A percentile compares a stretch with the other conserved stretches of the same genome.
phyloP scores from a whole-genome alignment of 2,797 vertebrate species.

The Trachops cirrhosus region DNA sequence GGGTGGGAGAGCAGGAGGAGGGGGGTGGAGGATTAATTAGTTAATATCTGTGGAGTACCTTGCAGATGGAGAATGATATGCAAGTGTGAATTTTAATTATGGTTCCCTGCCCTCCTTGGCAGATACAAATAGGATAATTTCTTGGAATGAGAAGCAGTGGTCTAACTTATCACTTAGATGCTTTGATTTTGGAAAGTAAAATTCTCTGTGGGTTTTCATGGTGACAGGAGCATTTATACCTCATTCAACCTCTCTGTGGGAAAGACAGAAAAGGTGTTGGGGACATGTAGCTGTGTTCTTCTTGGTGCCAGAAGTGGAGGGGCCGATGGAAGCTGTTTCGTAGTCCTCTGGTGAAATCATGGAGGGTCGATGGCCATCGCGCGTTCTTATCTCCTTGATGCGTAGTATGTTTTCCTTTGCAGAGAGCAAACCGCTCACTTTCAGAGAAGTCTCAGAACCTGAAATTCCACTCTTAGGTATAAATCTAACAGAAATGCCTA shows the following conservation, averaged over 20 bases:
- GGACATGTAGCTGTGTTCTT: neutral
- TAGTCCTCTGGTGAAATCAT: neutral
- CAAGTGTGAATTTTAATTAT: slow-evolving; percentile 55
- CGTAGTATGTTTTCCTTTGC: neutral
- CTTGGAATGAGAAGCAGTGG: neutral
- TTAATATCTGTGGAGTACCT: slow-evolving; percentile 47
- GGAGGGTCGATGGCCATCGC: neutral
- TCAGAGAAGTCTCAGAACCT: neutral
- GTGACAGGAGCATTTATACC: neutral
- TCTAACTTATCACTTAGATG: neutral
- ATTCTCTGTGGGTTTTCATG: neutral
- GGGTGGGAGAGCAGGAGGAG: neutral
- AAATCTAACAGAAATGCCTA: neutral
- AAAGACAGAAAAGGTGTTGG: neutral
- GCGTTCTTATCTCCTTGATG: neutral
- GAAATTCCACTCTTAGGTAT: neutral
- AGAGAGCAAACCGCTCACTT: neutral
- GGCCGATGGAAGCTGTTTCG: neutral
- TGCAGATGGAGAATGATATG: slow-evolving; percentile 54
- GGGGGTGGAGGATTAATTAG: slow-evolving; percentile 47
- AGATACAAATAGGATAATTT: slow-evolving; percentile 8
- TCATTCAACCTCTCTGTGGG: neutral
- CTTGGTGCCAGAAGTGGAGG: neutral
- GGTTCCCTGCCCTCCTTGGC: slow-evolving; percentile 4
- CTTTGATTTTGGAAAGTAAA: neutral